These are phyloP conservation scores for Campylorhamphus procurvoides DNA, from an alignment of 2,113 vertebrate species.

Conservation along the genomic window DNA sequence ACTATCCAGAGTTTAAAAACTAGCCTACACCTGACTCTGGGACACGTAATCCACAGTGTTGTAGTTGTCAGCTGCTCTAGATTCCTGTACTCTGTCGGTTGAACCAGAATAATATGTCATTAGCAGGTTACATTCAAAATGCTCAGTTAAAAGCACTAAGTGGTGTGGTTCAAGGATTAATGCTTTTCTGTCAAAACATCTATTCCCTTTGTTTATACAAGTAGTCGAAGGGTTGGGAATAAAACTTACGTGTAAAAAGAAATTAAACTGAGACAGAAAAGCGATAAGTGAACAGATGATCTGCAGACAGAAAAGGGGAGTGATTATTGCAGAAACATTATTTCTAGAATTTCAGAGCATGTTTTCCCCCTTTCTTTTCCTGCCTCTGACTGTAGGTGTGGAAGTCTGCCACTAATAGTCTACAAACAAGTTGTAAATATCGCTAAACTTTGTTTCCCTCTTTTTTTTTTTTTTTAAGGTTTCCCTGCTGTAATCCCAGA, in stretches of 20 bases:
- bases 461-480: background rate
- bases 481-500: rapidly evolving
- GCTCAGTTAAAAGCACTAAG: background rate
- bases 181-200: background rate
- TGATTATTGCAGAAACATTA: background rate
- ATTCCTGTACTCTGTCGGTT: background rate
- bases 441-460: background rate
- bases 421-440: background rate
- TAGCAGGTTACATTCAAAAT: background rate
- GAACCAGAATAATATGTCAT: background rate
- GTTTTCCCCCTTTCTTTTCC: background rate
- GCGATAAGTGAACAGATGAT: background rate
- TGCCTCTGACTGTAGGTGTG: background rate
- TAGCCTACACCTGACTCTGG: background rate
- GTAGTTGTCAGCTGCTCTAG: background rate
- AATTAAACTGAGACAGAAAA: background rate
- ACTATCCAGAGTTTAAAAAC: background rate
- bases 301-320: background rate
- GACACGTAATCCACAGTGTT: background rate
- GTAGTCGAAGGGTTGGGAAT: background rate
- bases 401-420: background rate
- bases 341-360: background rate
- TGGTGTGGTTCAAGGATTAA: background rate
- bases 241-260: background rate
- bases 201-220: background rate